Conservation (phyloP, 35 echinoderm and acorn worm genomes). For the Hemicentrotus pulcherrimus region DNA sequence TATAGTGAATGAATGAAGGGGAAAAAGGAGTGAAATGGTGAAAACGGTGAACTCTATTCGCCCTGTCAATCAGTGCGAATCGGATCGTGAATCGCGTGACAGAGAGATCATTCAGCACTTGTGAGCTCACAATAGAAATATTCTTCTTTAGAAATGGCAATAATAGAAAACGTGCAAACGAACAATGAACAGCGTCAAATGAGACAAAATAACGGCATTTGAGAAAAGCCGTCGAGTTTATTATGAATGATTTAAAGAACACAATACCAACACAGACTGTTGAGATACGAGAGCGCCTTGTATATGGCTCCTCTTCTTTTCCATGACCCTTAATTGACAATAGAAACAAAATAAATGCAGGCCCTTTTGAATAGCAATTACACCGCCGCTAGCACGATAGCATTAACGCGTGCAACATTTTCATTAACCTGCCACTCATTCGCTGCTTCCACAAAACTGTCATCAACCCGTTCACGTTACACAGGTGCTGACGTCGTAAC, state of each 20-base stretch:
- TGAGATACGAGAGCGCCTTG: background rate
- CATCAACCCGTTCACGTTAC: background rate
- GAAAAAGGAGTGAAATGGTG: no score
- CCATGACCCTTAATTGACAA: background rate
- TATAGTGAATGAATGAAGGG: no score
- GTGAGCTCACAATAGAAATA: background rate
- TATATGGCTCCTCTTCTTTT: background rate
- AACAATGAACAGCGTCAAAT: background rate
- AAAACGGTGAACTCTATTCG: background rate
- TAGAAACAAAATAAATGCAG: background rate
- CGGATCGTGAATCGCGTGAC: constrained; percentile 6
- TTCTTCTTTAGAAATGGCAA: background rate
- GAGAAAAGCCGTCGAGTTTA: background rate
- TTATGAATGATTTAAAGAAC: background rate
- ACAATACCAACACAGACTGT: background rate
- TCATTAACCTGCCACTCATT: background rate
- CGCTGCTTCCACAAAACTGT: background rate
- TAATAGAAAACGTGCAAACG: background rate
- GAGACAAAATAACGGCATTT: background rate
- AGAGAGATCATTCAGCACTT: background rate
- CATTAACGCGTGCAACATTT: background rate
- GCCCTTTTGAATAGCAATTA: background rate
- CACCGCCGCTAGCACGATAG: background rate
- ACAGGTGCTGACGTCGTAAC: background rate
- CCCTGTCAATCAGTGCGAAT: background rate